These are phyloP conservation scores for Corydoras maculifer DNA, from an alignment of 2,113 vertebrate species.

Conservation along the genomic window DNA sequence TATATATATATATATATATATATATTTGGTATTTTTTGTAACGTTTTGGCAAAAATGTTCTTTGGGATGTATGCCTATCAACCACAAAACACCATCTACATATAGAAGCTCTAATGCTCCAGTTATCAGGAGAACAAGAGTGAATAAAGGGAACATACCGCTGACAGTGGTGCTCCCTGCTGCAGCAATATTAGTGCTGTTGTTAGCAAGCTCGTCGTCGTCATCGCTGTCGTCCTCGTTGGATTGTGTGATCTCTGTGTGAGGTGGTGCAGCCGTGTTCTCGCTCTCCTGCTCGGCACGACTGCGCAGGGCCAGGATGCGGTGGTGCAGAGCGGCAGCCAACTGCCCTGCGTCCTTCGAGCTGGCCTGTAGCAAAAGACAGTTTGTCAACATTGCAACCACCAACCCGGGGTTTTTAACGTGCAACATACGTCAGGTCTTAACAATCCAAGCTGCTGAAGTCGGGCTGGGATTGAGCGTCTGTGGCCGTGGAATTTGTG, in stretches of 20 bases:
- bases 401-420: too few relatives aligned
- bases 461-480: too few relatives aligned
- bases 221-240: constrained; percentile 91
- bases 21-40: too few relatives aligned
- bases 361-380: constrained; percentile 71
- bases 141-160: constrained; percentile 12
- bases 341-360: constrained; percentile 95
- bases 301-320: constrained; percentile 88
- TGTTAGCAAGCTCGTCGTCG: constrained; percentile 74
- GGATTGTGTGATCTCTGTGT: constrained; percentile 77
- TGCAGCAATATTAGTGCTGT: constrained; percentile 55
- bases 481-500: too few relatives aligned
- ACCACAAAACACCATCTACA: too few relatives aligned
- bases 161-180: constrained; percentile 35
- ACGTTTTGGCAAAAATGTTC: too few relatives aligned
- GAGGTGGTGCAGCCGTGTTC: constrained; percentile 44
- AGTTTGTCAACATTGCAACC: background rate
- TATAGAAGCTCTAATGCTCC: too few relatives aligned
- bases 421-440: too few relatives aligned
- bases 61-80: too few relatives aligned
- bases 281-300: constrained; percentile 84
- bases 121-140: too few relatives aligned
- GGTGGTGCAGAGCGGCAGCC: constrained; percentile 89
- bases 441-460: too few relatives aligned
- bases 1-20: too few relatives aligned